Base-by-base conservation (phyloP, 2,797 vertebrate species). In the Philypnodon macrostomus region DNA sequence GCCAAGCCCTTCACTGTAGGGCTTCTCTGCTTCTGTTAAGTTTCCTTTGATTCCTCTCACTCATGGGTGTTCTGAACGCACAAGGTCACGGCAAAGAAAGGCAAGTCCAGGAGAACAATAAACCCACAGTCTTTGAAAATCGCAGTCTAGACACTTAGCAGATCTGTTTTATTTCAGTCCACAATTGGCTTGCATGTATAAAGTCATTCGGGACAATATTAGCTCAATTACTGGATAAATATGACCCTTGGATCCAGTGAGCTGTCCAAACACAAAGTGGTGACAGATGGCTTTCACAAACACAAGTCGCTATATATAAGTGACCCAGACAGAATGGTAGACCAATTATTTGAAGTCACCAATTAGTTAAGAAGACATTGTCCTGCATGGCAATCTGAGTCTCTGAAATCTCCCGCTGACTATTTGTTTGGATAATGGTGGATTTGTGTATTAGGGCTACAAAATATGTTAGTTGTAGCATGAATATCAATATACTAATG, bases 41-140 rank as follows among this genome's bases (percentile, higher is more conserved):
- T 10, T 40, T 2, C 10, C 35, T 67, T 15, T 71, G 70, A 80
- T 83, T 83, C 77, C 69, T 15, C 1, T 7, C 39, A 41, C 38
- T 31, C 0, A 68, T 81, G 80, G 75, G 82, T 72, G 84, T 79
- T 79, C 50, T 72, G 66, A 60, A 53, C 63, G 8, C 36, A 0
- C 15, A 50, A 70, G 70, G 70, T 74, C 67, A 65, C 37, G 37
- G 21, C 49, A 38, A 24, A 61, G 34, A 18, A 34, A 58, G 45
- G 52, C 70, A 26, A 35, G 57, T 24, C 42, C 7, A 1, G 18
- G 48, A 13, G 36, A 80, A 85, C 74, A 84, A 82, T 42, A 51
- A 19, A 36, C 29, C 57, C n/a, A 56, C 61, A 73, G 73, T 81
- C 33, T 50, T 15, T 5, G 7, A 6, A 49, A n/a, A 29, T 21